phyloP scores from a whole-genome alignment of 2,888 invertebrate species.

The Nemurella pictetii region DNA sequence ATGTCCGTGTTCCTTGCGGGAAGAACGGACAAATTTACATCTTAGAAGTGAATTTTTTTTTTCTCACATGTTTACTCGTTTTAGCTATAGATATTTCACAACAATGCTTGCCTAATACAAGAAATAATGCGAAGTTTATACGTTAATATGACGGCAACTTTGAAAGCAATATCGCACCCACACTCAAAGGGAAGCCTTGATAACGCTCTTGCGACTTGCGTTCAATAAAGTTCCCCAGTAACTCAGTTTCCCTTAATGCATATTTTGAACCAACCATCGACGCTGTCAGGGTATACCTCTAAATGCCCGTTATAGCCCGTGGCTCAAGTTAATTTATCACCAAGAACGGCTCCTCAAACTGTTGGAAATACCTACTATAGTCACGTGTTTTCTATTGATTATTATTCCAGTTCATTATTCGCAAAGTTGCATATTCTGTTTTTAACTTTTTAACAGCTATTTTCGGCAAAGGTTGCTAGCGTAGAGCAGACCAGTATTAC shows the following conservation, averaged over 20 bases:
- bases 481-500: no score
- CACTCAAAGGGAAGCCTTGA: background rate
- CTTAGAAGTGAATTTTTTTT: background rate
- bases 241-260: constrained; percentile 8
- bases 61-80: constrained; percentile 6
- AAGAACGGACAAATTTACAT: background rate
- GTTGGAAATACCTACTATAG: no score
- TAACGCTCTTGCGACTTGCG: background rate
- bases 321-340: constrained; percentile 22
- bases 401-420: no score
- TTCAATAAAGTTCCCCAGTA: constrained; percentile 11
- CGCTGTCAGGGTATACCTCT: background rate
- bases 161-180: constrained; percentile 2
- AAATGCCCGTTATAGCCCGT: background rate
- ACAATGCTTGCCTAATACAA: constrained; percentile 6
- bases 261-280: background rate
- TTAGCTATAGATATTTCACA: background rate
- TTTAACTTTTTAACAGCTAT: background rate
- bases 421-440: background rate
- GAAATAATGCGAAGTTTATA: constrained; percentile 5
- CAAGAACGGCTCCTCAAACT: background rate
- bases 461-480: background rate
- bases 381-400: no score
- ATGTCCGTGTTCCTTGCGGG: background rate
- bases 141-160: background rate